Conservation (phyloP, 1,140 invertebrate species). For the Drosophila oshimai region DNA sequence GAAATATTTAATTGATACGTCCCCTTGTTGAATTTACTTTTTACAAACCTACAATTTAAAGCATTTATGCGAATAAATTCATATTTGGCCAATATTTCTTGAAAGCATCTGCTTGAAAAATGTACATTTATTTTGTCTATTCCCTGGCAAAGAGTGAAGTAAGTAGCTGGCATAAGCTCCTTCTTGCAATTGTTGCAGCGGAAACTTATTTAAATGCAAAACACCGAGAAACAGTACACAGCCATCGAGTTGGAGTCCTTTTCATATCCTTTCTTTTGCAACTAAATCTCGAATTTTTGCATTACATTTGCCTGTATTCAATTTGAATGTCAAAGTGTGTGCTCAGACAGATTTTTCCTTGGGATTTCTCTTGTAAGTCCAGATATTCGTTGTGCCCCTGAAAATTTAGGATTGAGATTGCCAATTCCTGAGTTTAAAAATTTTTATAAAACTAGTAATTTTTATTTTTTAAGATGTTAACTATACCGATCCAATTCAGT, state of each 20-base stretch:
- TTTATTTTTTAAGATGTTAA: too few relatives aligned
- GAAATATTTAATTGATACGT: slow-evolving; percentile 5
- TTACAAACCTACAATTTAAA: not conserved
- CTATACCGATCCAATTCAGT: too few relatives aligned
- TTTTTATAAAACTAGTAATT: too few relatives aligned
- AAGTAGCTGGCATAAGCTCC: slow-evolving; percentile 40
- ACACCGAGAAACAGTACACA: slow-evolving; percentile 26
- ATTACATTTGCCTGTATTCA: slow-evolving; percentile 28
- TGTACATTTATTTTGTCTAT: slow-evolving; percentile 1
- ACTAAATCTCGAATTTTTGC: slow-evolving; percentile 34
- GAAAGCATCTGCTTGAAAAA: not conserved
- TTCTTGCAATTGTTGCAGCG: slow-evolving; percentile 7
- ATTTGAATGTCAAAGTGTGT: slow-evolving; percentile 41
- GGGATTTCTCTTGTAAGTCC: not conserved
- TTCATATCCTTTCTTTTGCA: slow-evolving; percentile 8
- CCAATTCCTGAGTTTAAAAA: too few relatives aligned
- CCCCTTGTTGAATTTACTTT: not conserved
- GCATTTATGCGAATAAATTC: not conserved
- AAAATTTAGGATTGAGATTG: not conserved
- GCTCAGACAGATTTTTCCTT: slow-evolving; percentile 19
- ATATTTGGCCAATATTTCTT: not conserved
- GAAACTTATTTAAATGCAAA: slow-evolving; percentile 66
- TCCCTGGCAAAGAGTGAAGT: slow-evolving; percentile 17
- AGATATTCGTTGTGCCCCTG: not conserved
- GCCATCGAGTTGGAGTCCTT: slow-evolving; percentile 7